phyloP scores from a whole-genome alignment of 1,140 invertebrate genomes.

The Xylocopa sonorina region DNA sequence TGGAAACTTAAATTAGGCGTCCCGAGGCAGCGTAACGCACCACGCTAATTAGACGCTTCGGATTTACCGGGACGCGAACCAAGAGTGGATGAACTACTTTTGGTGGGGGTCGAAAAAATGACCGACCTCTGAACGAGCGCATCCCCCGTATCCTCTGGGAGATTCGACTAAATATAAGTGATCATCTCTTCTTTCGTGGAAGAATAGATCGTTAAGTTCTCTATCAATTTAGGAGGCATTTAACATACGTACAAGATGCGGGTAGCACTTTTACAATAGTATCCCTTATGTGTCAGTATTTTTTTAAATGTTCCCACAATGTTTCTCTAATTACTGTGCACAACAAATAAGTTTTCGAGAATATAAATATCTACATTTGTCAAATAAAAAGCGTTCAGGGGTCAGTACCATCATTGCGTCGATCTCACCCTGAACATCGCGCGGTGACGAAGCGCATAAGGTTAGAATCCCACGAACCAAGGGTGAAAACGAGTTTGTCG shows the following conservation, averaged over 20 bases:
- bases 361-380: no score
- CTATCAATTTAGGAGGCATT: no score
- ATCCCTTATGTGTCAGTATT: no score
- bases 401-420: no score
- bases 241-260: no score
- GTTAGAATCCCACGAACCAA: not conserved
- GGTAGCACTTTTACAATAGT: no score
- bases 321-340: no score
- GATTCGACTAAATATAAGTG: not conserved
- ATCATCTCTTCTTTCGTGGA: not conserved
- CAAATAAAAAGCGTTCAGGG: no score
- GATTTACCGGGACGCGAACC: slow-evolving; percentile 33
- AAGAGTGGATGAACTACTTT: slow-evolving; percentile 39
- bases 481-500: slow-evolving; percentile 30
- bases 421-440: not conserved
- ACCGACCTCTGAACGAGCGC: not conserved
- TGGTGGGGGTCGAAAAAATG: slow-evolving; percentile 19
- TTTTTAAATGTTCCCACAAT: no score
- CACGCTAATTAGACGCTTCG: slow-evolving; percentile 45
- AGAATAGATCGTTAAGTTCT: no score
- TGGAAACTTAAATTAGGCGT: slow-evolving; percentile 50
- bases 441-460: not conserved
- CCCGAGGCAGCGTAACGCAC: slow-evolving; percentile 29
- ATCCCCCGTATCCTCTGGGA: no score
- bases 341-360: no score